Conservation (phyloP, 2,888 invertebrate genomes). For the Drosophila ustulata region DNA sequence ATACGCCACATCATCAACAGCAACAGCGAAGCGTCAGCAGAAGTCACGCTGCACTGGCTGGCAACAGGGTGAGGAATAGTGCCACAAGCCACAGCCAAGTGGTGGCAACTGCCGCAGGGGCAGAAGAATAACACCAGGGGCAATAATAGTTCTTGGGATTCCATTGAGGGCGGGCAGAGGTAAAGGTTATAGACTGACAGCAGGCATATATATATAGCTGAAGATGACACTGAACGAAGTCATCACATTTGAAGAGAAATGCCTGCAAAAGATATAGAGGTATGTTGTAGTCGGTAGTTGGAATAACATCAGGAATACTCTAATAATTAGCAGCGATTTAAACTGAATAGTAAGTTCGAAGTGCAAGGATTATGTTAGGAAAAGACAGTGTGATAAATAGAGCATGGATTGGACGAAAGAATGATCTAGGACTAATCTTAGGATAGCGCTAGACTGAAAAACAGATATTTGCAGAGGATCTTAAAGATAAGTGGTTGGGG, state of each 20-base stretch:
- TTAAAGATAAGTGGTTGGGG: no score
- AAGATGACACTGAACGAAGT: not conserved
- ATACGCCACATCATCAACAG: conserved; percentile 76
- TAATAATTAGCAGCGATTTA: not conserved
- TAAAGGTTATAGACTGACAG: no score
- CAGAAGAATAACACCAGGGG: not conserved
- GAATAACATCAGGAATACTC: not conserved
- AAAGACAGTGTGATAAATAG: not conserved
- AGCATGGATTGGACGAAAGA: not conserved
- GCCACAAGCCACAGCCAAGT: not conserved
- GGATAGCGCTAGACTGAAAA: no score
- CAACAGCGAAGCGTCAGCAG: conserved; percentile 34
- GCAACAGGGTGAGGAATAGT: not conserved
- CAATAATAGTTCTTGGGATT: conserved; percentile 15
- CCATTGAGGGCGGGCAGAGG: not conserved
- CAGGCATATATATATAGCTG: not conserved
- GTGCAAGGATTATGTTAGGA: not conserved
- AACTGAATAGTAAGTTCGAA: not conserved
- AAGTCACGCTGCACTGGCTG: conserved; percentile 31
- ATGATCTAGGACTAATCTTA: not conserved
- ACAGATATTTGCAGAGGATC: no score
- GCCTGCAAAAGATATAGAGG: no score
- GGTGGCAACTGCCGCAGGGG: not conserved
- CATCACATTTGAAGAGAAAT: not conserved
- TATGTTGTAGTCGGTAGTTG: no score